Percentiles rank a stretch among this genome's conserved stretches.
Conservation (phyloP, 2,888 invertebrate genomes). For the Coronaproctus castanopsis region DNA sequence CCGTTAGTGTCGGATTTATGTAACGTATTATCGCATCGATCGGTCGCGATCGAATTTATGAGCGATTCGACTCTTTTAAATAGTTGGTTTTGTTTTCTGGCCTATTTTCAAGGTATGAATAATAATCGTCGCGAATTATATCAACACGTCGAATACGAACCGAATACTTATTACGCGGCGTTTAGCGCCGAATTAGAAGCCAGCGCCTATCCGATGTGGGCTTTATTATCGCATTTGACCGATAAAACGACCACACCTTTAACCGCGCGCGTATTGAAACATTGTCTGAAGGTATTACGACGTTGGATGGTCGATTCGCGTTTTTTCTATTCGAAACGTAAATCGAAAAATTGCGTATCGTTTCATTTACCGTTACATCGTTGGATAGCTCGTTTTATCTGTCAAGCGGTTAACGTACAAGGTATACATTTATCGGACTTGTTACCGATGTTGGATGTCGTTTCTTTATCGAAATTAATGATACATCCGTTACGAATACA, state of each 20-base stretch:
- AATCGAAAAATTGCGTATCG: conserved; percentile 48
- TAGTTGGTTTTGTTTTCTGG: conserved; percentile 88
- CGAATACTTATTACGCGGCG: conserved; percentile 90
- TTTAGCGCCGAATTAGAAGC: conserved; percentile 95
- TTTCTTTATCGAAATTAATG: conserved; percentile 42
- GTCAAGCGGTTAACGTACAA: conserved; percentile 64
- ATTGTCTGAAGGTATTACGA: conserved; percentile 56
- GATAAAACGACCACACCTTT: conserved; percentile 44
- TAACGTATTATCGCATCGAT: conserved; percentile 80
- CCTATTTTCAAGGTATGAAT: conserved; percentile 97
- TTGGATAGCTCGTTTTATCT: conserved; percentile 68
- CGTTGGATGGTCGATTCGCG: conserved; percentile 54
- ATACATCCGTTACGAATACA: conserved; percentile 82
- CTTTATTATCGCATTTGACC: conserved; percentile 67
- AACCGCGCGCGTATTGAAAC: conserved; percentile 51
- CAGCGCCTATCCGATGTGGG: conserved; percentile 96
- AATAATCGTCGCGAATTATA: conserved; percentile 76
- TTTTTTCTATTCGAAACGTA: not conserved
- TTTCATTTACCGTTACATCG: conserved; percentile 95
- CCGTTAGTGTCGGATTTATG: conserved; percentile 91
- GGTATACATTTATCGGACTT: conserved; percentile 56
- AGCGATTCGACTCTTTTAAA: conserved; percentile 70
- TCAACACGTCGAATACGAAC: conserved; percentile 89
- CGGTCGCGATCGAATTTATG: conserved; percentile 75
- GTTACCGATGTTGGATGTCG: conserved; percentile 43